Evolutionary conservation across 2,888 invertebrate genomes (phyloP), one percentile per base, ranked within the genome.

Genomic region (Ectemnius lituratus): DNA sequence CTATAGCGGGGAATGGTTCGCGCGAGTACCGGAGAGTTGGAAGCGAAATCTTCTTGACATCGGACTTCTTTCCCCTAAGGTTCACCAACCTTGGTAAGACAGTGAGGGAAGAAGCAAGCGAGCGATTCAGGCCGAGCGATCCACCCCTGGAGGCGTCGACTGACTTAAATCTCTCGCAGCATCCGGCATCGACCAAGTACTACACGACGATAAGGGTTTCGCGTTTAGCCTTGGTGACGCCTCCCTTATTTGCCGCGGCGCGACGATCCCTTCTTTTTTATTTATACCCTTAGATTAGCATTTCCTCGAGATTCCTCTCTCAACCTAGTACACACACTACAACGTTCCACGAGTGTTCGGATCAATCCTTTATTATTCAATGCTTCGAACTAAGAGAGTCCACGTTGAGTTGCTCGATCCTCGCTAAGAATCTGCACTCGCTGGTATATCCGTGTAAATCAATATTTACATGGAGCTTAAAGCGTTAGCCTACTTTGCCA

Each of bases 1-100:
- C 80, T 69, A 8, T 37, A 37, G 37, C 37, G 37, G 37, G 37
- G 37, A 37, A 37, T 37, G 37, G 37, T 8, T 6, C 37, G 8
- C 37, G 37, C 37, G 5, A 83, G 80, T 76, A 68, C 75, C 61
- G 69, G 37, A 67, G 72, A 57, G 65, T 70, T 60, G 71, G 70
- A 76, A 70, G 74, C 76, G 67, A 75, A 78, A 80, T 78, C 80
- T 74, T 75, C 78, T 76, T 71, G 72, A 69, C 81, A 70, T 73
- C 73, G 70, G 61, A 16, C 37, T 57, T 66, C 62, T 23, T 23
- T 3, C 23, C 23, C 63, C 37, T 46, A 58, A 45, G 3, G 27
- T 69, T 23, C 2, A 2, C n/a, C n/a, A 37, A 8, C 6, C 5
- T 37, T 8, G 37, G 37, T 8, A 37, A 37, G 37, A 37, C 4